Percentiles rank a stretch among this genome's conserved stretches.
These are phyloP conservation scores for Sciurus vulgaris DNA, from an alignment of 2,797 vertebrate genomes.

Conservation along the genomic window DNA sequence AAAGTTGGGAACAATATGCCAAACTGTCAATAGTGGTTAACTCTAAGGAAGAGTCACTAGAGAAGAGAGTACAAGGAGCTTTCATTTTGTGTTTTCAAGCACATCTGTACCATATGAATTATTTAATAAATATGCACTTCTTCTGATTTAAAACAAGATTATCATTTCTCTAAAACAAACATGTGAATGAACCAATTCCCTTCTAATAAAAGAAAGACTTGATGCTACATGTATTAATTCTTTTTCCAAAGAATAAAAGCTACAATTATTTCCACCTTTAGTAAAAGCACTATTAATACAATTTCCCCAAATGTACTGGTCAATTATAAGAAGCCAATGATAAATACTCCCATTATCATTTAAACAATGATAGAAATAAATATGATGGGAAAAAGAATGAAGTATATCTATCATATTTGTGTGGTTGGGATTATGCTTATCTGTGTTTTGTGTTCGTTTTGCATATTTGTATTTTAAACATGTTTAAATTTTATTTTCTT, in stretches of 20 bases:
- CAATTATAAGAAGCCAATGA: background rate
- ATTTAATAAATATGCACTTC: background rate
- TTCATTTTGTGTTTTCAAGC: background rate
- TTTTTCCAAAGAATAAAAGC: conserved; percentile 42
- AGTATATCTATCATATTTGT: background rate
- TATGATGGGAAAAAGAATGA: conserved; percentile 16
- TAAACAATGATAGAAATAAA: conserved; percentile 23
- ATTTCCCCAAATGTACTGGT: background rate
- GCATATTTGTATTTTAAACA: conserved; percentile 25
- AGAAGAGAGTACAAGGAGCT: background rate
- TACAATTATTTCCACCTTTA: background rate
- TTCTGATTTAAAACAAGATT: conserved; percentile 46
- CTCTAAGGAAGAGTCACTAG: background rate
- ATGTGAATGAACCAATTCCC: background rate
- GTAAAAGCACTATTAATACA: conserved; percentile 18
- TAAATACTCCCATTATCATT: background rate
- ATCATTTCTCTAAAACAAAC: conserved; percentile 37
- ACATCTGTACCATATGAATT: background rate
- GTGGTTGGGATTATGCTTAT: background rate
- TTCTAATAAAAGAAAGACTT: conserved; percentile 6
- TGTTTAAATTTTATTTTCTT: conserved; percentile 41
- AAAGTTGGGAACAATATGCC: conserved; percentile 18
- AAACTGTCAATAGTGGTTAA: conserved; percentile 16
- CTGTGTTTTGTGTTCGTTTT: conserved; percentile 32
- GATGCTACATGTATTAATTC: background rate